A percentile compares a stretch with the other conserved stretches of the same genome.
Conservation (phyloP, 2,888 invertebrate species). For the Xestia rhomboidea region DNA sequence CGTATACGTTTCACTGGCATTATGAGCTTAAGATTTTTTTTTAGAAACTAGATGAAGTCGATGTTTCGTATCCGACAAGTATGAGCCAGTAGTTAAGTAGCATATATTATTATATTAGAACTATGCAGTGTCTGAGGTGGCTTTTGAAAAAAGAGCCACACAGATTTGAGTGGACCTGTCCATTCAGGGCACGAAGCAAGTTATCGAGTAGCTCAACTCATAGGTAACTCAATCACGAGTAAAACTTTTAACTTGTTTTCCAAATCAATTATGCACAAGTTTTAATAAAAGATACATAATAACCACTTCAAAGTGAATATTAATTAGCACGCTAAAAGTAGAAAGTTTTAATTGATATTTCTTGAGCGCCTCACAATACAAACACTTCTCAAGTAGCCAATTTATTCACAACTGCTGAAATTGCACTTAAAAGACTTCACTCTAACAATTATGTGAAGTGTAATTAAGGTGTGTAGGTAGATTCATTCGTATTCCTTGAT, state of each 20-base stretch:
- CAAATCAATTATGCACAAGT: conserved; percentile 3
- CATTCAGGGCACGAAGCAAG: not conserved
- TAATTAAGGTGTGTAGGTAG: not conserved
- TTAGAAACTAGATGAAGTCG: not conserved
- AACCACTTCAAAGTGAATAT: conserved; percentile 23
- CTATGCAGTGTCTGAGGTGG: not conserved
- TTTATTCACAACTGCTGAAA: conserved; percentile 45
- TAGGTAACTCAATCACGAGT: not conserved
- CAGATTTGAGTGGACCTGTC: not conserved
- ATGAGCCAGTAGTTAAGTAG: not conserved
- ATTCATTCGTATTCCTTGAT: not conserved
- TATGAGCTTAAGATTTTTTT: not conserved
- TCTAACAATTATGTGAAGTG: conserved; percentile 10
- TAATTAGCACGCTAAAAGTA: conserved; percentile 37
- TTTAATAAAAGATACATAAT: conserved; percentile 16
- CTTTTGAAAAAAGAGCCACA: not conserved
- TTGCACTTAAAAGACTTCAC: conserved; percentile 28
- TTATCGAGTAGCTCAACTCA: not conserved
- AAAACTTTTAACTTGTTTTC: not conserved
- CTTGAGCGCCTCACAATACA: conserved; percentile 37
- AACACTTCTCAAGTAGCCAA: conserved; percentile 40
- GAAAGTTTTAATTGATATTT: conserved; percentile 55
- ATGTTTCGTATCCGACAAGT: not conserved
- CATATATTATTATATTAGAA: too few species aligned
- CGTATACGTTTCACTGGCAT: not conserved